Evolutionary conservation across 1,140 invertebrate genomes (phyloP).

Genomic region (Pissodes strobi): DNA sequence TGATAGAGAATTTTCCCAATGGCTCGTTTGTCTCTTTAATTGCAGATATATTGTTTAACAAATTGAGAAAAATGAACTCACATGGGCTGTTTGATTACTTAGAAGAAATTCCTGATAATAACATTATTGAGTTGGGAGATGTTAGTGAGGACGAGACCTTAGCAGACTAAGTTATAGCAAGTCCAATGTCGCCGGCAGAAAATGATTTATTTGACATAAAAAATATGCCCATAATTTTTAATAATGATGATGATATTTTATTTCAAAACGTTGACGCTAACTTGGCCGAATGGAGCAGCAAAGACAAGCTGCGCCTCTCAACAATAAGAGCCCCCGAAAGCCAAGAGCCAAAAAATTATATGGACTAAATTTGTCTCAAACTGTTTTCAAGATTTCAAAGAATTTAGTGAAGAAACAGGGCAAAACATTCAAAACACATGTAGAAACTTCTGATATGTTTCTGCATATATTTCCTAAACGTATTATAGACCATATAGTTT

Average conservation of each 20-base stretch:
- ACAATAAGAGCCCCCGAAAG: too few species aligned
- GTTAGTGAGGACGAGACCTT: not conserved
- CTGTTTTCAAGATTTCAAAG: not conserved
- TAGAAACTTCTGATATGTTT: not conserved
- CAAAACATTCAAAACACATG: not conserved
- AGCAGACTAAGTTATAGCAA: not conserved
- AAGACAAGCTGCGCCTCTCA: not conserved
- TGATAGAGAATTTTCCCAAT: too few species aligned
- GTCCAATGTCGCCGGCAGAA: too few species aligned
- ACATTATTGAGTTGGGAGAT: too few species aligned
- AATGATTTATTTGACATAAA: too few species aligned
- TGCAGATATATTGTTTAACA: not conserved
- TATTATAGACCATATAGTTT: too few species aligned
- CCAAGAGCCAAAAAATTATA: not conserved
- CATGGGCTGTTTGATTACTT: not conserved
- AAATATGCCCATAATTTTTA: not conserved
- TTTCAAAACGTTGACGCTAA: not conserved
- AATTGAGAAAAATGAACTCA: not conserved
- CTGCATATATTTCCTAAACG: not conserved
- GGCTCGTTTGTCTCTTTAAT: not conserved
- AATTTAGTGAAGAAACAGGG: not conserved
- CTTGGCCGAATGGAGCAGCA: not conserved
- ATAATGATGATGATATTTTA: not conserved
- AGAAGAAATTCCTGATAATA: not conserved
- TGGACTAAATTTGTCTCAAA: not conserved